Evolutionary conservation across 2,888 invertebrate genomes (phyloP).

Genomic region (Villa cingulata): DNA sequence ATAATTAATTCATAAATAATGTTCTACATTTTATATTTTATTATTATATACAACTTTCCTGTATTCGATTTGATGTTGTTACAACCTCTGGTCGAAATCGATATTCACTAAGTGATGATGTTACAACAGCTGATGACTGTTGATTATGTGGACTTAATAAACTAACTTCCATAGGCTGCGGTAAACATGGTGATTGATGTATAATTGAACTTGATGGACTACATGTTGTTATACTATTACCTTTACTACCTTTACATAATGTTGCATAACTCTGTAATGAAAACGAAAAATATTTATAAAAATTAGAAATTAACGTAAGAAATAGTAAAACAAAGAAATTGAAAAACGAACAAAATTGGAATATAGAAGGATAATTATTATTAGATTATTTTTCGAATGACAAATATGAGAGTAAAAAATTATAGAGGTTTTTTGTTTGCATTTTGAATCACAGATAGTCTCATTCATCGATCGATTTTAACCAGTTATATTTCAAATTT

Average conservation of each 20-base stretch:
- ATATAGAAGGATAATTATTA: too few relatives aligned
- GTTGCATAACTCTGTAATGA: slow-evolving; percentile 63
- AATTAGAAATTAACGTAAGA: slow-evolving; percentile 7
- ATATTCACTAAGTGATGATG: slow-evolving; percentile 66
- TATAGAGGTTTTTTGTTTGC: too few relatives aligned
- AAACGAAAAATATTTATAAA: not conserved
- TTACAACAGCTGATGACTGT: slow-evolving; percentile 37
- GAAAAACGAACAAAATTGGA: too few relatives aligned
- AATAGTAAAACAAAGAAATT: not conserved
- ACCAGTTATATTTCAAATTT: too few relatives aligned
- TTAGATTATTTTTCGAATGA: too few relatives aligned
- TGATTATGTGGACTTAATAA: slow-evolving; percentile 36
- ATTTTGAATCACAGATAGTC: too few relatives aligned
- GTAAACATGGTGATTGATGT: slow-evolving; percentile 33
- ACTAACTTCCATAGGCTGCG: slow-evolving; percentile 36
- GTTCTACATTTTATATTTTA: too few relatives aligned
- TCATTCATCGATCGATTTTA: too few relatives aligned
- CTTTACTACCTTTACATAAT: slow-evolving; percentile 54
- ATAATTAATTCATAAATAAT: too few relatives aligned
- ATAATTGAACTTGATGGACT: slow-evolving; percentile 23
- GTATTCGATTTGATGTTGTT: slow-evolving; percentile 75
- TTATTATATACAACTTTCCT: slow-evolving; percentile 72
- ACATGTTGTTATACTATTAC: slow-evolving; percentile 39
- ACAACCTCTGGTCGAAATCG: slow-evolving; percentile 72
- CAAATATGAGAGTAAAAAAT: too few relatives aligned